Base-by-base conservation (phyloP, 64 coral and sea anemone genomes). In the Acropora yongei region DNA sequence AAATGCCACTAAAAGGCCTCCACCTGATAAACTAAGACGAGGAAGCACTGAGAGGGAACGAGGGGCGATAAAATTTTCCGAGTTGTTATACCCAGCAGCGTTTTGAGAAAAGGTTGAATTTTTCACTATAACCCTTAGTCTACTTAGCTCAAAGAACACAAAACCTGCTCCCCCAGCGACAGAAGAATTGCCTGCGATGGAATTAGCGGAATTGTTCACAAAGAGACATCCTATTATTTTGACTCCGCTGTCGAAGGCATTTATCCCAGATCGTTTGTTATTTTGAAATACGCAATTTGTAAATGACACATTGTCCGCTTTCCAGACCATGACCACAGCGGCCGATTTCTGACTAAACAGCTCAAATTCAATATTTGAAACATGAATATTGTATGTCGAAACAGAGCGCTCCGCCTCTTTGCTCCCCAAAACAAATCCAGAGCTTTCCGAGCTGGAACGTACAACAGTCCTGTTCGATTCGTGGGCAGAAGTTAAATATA, bases 191-290 rank as follows among this genome's bases (percentile, higher is more conserved):
- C 6, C 18, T 71, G 63, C 48, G 8, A 47, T 72, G 1, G 86
- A 61, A 82, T 90, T 93, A n/a, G 87, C 68, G 16, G 95, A 93
- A 41, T 96, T 96, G 66, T 96, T 96, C 1, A 47, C 48, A 43
- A 97, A 97, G 61, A 66, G 18, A 53, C 83, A 94, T 13, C 58
- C 69, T 5, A 88, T 58, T 13, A 97, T 57, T 1, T 14, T 82
- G 10, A 97, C 67, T 9, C 92, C 93, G 41, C 95, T 97, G 49
- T 97, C 95, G 30, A 94, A 90, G 9, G 69, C 78, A 44, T 94
- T 97, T 5, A 97, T 71, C 16, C 78, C 95, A 57, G 92, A 72
- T 63, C 93, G 89, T 41, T 20, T 17, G 60, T 97, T 97, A 72
- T 94, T 58, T 74, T 53, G 49, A 49, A 97, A 97, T 10, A 19